Evolutionary conservation across 2,113 vertebrate genomes (phyloP), one percentile per base, ranked within the genome.

Genomic region (Aphyosemion australe): DNA sequence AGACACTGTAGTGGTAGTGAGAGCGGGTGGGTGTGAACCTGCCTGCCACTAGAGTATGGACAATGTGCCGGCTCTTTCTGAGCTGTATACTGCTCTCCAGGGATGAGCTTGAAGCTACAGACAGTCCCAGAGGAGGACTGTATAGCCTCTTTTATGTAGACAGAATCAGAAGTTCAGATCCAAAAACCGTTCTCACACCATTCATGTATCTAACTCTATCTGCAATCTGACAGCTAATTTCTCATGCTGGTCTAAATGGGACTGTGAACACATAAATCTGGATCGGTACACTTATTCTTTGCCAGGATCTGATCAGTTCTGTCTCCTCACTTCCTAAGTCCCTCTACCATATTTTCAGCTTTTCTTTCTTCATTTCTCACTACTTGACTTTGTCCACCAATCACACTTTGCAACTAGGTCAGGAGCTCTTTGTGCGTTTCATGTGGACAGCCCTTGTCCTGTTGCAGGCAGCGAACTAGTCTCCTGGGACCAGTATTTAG

Each of bases 401-500:
- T 65, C 20, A 9, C 8, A 0, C 20, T 62, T 60, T 21, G 11
- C 69, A 73, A 60, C 54, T 70, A 47, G 71, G 65, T 68, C 70
- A 50, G 51, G 19, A 49, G 31, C 54, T 31, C 61, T 42, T 76
- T 76, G 50, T n/a, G 2, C 10, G 12, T 70, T 62, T 76, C 15
- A 4, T 55, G 46, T 66, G 16, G 34, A 68, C 73, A 50, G 60
- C 31, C 53, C 47, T 54, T 61, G 66, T 84, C 75, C 80, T 84
- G 62, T 59, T 85, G 69, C 63, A 72, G 76, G 56, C 61, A 53
- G 37, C 26, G 43, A 74, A 70, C 43, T 18, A 8, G 31, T 49
- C 69, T 69, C 78, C 43, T 43, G 66, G 69, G 78, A 83, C n/a
- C 20, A 57, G 76, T 72, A 85, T 87, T 80, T 78, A 83, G 83